These are phyloP conservation scores for Nothoprocta pentlandii DNA, from an alignment of 2,113 vertebrate genomes.

Conservation along the genomic window DNA sequence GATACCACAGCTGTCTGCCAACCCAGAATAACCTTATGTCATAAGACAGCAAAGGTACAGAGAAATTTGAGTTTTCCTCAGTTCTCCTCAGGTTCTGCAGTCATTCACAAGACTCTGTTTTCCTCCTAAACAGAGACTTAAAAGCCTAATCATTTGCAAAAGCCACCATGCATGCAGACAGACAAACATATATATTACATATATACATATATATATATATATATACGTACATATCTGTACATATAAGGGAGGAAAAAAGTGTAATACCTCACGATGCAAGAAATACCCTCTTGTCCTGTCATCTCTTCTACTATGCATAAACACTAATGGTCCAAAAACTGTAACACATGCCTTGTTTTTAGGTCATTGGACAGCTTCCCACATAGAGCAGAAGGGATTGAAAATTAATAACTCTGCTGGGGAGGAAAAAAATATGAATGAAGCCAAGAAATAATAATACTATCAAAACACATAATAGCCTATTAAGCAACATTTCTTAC, in stretches of 20 bases:
- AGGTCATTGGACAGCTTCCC: conserved; percentile 65
- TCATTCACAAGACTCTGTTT: background rate
- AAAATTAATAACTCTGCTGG: conserved; percentile 54
- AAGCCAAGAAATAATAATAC: conserved; percentile 7
- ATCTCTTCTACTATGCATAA: background rate
- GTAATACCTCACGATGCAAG: background rate
- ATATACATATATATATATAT: background rate
- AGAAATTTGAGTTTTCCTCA: background rate
- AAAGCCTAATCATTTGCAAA: background rate
- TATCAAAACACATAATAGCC: background rate
- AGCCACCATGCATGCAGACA: background rate
- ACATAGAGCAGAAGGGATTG: conserved; percentile 42
- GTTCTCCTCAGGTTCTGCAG: background rate
- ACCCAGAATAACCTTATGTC: background rate
- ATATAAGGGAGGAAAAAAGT: background rate
- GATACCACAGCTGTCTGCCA: background rate
- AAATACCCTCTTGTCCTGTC: background rate
- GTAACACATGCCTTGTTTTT: conserved; percentile 30
- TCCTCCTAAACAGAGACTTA: background rate
- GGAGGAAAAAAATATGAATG: background rate
- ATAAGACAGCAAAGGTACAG: background rate
- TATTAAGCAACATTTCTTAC: background rate
- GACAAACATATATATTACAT: no score
- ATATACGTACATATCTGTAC: background rate
- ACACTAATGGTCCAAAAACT: background rate